Evolutionary conservation across 2,888 invertebrate genomes (phyloP).

Genomic region (Drosophila setosimentum): DNA sequence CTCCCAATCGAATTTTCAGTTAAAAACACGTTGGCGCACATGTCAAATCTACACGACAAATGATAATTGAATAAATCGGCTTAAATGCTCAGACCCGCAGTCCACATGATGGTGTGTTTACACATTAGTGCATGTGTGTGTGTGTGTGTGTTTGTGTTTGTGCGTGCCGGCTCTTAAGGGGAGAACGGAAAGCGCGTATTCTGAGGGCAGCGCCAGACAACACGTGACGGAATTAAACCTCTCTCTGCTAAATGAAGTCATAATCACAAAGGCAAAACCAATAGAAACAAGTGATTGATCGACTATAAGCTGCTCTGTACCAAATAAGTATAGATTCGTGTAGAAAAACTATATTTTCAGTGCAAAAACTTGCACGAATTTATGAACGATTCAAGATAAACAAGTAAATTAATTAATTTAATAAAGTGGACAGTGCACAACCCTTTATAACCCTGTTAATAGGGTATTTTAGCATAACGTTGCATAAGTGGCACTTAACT

Average conservation of each 20-base stretch:
- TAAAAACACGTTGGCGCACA: slow-evolving; percentile 53
- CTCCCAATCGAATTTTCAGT: slow-evolving; percentile 38
- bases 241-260: slow-evolving; percentile 52
- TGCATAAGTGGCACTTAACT: slow-evolving; percentile 59
- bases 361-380: neutral
- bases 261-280: slow-evolving; percentile 67
- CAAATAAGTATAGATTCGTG: neutral
- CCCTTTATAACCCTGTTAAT: neutral
- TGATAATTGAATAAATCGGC: slow-evolving; percentile 83
- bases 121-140: neutral
- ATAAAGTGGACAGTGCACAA: neutral
- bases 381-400: neutral
- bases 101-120: slow-evolving; percentile 26
- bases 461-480: slow-evolving; percentile 43
- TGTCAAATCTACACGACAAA: slow-evolving; percentile 69
- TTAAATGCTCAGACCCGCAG: slow-evolving; percentile 66
- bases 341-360: neutral
- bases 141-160: neutral
- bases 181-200: slow-evolving; percentile 35
- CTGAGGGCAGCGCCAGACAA: slow-evolving; percentile 36
- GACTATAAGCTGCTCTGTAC: slow-evolving; percentile 16
- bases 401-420: neutral
- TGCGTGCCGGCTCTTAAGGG: neutral
- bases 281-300: neutral
- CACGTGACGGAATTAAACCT: slow-evolving; percentile 63